phyloP scores from a whole-genome alignment of 1,140 invertebrate species.

The Drosophila santomea region DNA sequence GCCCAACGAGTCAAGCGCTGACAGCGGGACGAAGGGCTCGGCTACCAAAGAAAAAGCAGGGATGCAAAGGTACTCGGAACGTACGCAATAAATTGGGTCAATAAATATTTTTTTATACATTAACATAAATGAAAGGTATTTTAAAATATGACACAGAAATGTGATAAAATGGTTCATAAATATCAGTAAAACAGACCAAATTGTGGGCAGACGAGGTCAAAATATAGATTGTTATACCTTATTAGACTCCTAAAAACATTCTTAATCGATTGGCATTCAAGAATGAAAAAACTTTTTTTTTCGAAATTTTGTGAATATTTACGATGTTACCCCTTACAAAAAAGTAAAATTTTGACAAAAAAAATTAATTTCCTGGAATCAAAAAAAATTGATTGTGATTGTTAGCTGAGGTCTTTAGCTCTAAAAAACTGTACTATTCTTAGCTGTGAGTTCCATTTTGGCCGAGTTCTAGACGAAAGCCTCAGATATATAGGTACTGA shows the following conservation, averaged over 20 bases:
- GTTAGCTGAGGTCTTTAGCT: not conserved
- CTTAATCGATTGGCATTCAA: not conserved
- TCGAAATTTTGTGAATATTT: not conserved
- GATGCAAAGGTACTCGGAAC: not conserved
- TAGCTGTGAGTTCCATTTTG: no score
- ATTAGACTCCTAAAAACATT: not conserved
- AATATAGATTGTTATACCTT: not conserved
- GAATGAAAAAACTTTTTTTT: not conserved
- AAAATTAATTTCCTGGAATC: not conserved
- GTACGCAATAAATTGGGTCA: not conserved
- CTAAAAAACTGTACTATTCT: not conserved
- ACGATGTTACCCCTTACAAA: no score
- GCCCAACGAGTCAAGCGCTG: constrained; percentile 25
- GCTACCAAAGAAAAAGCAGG: constrained; percentile 6
- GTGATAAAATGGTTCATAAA: no score
- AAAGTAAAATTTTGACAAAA: not conserved
- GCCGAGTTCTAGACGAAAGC: no score
- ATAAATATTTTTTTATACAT: no score
- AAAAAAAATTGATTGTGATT: not conserved
- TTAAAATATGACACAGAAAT: no score
- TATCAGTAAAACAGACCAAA: no score
- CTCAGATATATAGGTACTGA: no score
- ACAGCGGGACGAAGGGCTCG: constrained; percentile 5
- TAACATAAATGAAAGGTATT: no score
- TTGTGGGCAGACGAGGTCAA: no score